A percentile compares a stretch with the other conserved stretches of the same genome.
Evolutionary conservation across 1,140 invertebrate species (phyloP).

Genomic region (Plodia interpunctella): DNA sequence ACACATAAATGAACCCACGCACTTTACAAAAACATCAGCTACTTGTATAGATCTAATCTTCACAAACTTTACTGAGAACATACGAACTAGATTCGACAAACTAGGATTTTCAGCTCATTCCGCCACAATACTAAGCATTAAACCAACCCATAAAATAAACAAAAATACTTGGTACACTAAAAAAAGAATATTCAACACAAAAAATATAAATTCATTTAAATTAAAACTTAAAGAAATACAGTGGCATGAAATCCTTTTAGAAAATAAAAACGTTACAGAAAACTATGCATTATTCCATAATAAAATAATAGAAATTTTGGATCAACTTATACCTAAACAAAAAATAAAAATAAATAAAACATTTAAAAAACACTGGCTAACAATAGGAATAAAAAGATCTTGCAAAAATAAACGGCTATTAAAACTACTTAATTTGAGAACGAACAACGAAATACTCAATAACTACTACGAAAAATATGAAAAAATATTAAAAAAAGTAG

Average conservation of each 20-base stretch:
- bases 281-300: slow-evolving; percentile 15
- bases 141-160: background rate
- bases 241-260: slow-evolving; percentile 18
- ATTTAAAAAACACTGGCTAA: slow-evolving; percentile 24
- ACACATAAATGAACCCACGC: slow-evolving; percentile 15
- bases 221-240: slow-evolving; percentile 18
- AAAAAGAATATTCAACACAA: slow-evolving; percentile 23
- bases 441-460: slow-evolving; percentile 17
- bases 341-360: slow-evolving; percentile 22
- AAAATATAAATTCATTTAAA: slow-evolving; percentile 24
- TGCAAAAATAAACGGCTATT: slow-evolving; percentile 30
- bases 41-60: slow-evolving; percentile 19
- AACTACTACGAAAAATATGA: slow-evolving; percentile 24
- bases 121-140: slow-evolving; percentile 4
- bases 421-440: slow-evolving; percentile 20
- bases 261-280: slow-evolving; percentile 17
- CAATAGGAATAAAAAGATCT: slow-evolving; percentile 26
- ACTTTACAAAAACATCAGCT: slow-evolving; percentile 1
- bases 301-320: slow-evolving; percentile 17
- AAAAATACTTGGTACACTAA: slow-evolving; percentile 12
- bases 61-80: slow-evolving; percentile 13
- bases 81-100: slow-evolving; percentile 7
- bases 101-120: slow-evolving; percentile 18
- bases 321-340: slow-evolving; percentile 23
- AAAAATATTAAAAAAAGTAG: slow-evolving; percentile 20